Conservation (phyloP, 92 coral and sea anemone species). For the Epizoanthus rinbou region DNA sequence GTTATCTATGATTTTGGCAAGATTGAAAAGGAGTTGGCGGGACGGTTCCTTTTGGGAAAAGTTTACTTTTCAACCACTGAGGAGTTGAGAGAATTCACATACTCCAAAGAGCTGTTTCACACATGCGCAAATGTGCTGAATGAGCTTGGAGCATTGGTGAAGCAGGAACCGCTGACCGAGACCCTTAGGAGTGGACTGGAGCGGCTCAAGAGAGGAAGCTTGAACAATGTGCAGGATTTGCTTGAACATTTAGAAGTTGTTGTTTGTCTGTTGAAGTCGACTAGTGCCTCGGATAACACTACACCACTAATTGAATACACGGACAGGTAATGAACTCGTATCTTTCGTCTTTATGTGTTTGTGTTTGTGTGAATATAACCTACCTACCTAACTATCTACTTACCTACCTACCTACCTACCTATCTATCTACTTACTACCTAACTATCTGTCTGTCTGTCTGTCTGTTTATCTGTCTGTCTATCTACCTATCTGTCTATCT, state of each 20-base stretch:
- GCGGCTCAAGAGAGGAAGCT: constrained; percentile 52
- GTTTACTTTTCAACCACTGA: constrained; percentile 63
- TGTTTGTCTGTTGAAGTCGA: constrained; percentile 73
- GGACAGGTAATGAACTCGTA: too few species aligned
- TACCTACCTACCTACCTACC: too few species aligned
- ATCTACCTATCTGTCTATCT: too few species aligned
- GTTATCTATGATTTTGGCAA: constrained; percentile 71
- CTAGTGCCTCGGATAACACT: constrained; percentile 54
- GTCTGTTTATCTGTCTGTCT: too few species aligned
- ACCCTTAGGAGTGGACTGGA: constrained; percentile 60
- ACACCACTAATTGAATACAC: constrained; percentile 63
- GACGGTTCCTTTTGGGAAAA: constrained; percentile 69
- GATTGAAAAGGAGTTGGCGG: constrained; percentile 82
- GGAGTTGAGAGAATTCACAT: constrained; percentile 73
- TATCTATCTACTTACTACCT: too few species aligned
- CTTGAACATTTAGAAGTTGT: constrained; percentile 85
- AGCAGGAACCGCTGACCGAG: constrained; percentile 71
- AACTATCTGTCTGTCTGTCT: too few species aligned
- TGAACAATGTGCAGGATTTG: constrained; percentile 62
- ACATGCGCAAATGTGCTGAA: constrained; percentile 73
- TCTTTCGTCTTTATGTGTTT: too few species aligned
- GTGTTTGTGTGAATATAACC: too few species aligned
- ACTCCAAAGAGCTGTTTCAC: constrained; percentile 87
- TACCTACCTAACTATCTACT: too few species aligned
- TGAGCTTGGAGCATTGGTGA: constrained; percentile 60